These are phyloP conservation scores for Pelmatolapia mariae DNA, from an alignment of 2,113 vertebrate species.

Conservation along the genomic window DNA sequence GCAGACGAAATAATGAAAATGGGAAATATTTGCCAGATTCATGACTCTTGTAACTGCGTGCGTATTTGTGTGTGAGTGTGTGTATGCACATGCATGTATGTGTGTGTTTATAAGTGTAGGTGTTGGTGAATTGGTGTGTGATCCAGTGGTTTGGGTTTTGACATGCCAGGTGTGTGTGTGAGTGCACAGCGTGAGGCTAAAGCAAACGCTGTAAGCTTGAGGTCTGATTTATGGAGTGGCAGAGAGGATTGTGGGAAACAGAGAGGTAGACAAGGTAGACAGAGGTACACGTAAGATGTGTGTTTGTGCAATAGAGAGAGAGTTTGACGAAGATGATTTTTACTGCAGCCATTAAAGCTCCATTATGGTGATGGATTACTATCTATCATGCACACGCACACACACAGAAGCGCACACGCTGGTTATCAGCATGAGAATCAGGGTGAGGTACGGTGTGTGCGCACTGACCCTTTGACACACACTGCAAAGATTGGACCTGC, in stretches of 20 bases:
- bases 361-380: conserved; percentile 61
- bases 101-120: not conserved
- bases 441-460: not conserved
- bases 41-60: not conserved
- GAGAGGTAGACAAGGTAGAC: conserved; percentile 7
- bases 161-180: conserved; percentile 11
- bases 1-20: conserved; percentile 1
- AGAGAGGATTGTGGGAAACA: conserved; percentile 20
- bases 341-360: conserved; percentile 57
- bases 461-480: conserved; percentile 39
- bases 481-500: conserved; percentile 31
- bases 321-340: conserved; percentile 52
- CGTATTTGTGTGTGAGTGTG: not conserved
- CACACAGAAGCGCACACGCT: not conserved
- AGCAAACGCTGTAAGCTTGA: not conserved
- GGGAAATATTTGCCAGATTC: not conserved
- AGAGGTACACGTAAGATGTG: not conserved
- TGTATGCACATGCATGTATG: not conserved
- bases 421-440: conserved; percentile 31
- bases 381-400: conserved; percentile 24
- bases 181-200: not conserved
- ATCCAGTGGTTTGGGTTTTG: not conserved
- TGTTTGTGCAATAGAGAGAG: not conserved
- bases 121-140: not conserved
- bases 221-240: conserved; percentile 32